These are phyloP conservation scores for Rhynchophorus ferrugineus DNA, from an alignment of 1,140 invertebrate species.

Conservation along the genomic window DNA sequence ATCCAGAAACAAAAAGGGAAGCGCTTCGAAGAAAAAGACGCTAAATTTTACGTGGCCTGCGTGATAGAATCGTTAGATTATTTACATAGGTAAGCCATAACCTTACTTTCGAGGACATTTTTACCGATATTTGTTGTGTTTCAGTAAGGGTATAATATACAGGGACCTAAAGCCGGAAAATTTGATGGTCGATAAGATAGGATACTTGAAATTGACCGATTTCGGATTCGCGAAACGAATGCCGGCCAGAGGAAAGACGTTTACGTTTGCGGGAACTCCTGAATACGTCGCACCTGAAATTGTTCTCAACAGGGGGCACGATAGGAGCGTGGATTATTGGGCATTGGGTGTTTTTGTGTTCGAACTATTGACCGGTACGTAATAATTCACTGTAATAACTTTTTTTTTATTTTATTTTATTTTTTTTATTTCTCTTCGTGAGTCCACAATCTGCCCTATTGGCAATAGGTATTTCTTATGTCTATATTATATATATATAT, in stretches of 20 bases:
- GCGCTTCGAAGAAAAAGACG: conserved; percentile 76
- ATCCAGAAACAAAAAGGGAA: conserved; percentile 64
- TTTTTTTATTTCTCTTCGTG: no score
- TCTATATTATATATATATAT: no score
- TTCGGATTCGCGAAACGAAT: conserved; percentile 95
- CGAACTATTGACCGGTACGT: conserved; percentile 79
- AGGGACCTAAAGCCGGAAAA: conserved; percentile 95
- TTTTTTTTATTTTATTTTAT: no score
- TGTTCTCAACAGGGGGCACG: conserved; percentile 86
- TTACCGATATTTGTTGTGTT: not conserved
- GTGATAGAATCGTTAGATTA: conserved; percentile 81
- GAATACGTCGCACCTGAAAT: conserved; percentile 92
- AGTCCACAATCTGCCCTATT: no score
- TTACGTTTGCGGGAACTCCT: conserved; percentile 96
- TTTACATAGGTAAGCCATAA: conserved; percentile 53
- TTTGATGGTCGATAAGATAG: conserved; percentile 74
- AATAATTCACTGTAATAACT: no score
- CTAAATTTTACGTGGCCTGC: conserved; percentile 64
- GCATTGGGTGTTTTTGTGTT: conserved; percentile 87
- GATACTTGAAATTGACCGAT: conserved; percentile 94
- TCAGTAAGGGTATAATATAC: conserved; percentile 73
- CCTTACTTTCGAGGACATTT: conserved; percentile 24
- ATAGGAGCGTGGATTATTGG: conserved; percentile 92
- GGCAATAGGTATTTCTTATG: no score
- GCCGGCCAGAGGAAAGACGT: conserved; percentile 73